Evolutionary conservation across 2,797 vertebrate genomes (phyloP), one percentile per base, ranked within the genome.

Genomic region (Myripristis murdjan): DNA sequence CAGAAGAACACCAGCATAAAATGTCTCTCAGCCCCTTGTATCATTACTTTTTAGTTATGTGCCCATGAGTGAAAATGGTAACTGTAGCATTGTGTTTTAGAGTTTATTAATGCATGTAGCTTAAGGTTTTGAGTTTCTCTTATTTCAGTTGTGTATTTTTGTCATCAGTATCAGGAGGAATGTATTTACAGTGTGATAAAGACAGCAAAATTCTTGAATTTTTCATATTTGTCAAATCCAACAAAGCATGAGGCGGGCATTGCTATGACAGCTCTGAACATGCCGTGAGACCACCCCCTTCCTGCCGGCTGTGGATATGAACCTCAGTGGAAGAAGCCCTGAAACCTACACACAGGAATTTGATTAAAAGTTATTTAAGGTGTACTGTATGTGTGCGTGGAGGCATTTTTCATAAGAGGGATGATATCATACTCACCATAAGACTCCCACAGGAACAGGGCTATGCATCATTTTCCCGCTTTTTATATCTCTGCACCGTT

Each of bases 351-450:
- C 82, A 67, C 82, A 85, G 84, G 81, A 90, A 90, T 90, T 83
- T 92, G 89, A 93, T 93, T 92, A 89, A 91, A 91, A 89, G 86
- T 88, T 92, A 90, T 92, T 92, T 88, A 89, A 89, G 73, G 85
- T 43, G 31, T 61, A 54, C 28, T 78, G 20, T 62, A 49, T 28
- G 55, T 79, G 52, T 81, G 68, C 48, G 58, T 33, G 47, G 31
- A 89, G 69, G 84, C 82, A 89, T 92, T 90, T 88, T 90, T 92
- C 90, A 91, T 85, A 92, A 87, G 88, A 92, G 85, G 82, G 82
- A 91, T 90, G 90, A 93, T 92, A 89, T 91, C 89, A 87, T 87
- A 79, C 84, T 83, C 87, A 52, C 88, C 73, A 66, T 76, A 79
- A 88, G 86, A 87, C 86, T 91, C 89, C 89, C 89, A 76, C 78